Base-by-base conservation (phyloP, 2,888 invertebrate genomes). In the Andrena trimmerana region DNA sequence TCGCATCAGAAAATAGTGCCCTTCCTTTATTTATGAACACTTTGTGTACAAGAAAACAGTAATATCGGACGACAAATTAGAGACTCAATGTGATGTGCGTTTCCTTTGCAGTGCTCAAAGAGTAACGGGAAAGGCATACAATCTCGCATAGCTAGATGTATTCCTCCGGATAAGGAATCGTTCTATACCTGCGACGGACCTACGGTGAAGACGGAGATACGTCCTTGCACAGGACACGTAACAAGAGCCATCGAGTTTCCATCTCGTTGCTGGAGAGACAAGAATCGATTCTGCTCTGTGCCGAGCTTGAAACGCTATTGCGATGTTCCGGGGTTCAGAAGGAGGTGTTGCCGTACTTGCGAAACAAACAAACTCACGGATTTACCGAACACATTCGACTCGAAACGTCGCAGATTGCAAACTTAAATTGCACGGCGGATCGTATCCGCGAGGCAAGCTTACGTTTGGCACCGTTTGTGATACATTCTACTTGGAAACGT, bases 51-150 rank as follows among this genome's bases (percentile, higher is more conserved):
- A 42, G 16, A 42, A 42, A 42, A 1, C 42, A 42, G 42, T 16
- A 16, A 16, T 42, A 16, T 42, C 16, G 16, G 42, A 42, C 3
- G 13, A 16, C 16, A 42, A 42, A 42, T 42, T 42, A 42, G 42
- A 16, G 42, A 16, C 42, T 42, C 16, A 16, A 16, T 0, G 42
- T 42, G 16, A 66, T 84, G n/a, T 50, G 13, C 27, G 42, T 66
- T 54, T n/a, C 6, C 52, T 29, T 93, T 92, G n/a, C 90, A 96
- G 96, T 96, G 96, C 92, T 96, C 96, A 0, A 94, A 95, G 52
- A 95, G 95, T 0, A 96, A 96, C 88, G 96, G 96, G 0, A 94
- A 94, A 1, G 96, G 96, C 0, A 90, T 95, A 2, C 95, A 96
- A 13, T 94, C 94, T 0, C 94, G 96, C 2, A 95, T 95, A 0